These are phyloP conservation scores for Anguilla rostrata DNA, from an alignment of 2,113 vertebrate species.

Conservation along the genomic window DNA sequence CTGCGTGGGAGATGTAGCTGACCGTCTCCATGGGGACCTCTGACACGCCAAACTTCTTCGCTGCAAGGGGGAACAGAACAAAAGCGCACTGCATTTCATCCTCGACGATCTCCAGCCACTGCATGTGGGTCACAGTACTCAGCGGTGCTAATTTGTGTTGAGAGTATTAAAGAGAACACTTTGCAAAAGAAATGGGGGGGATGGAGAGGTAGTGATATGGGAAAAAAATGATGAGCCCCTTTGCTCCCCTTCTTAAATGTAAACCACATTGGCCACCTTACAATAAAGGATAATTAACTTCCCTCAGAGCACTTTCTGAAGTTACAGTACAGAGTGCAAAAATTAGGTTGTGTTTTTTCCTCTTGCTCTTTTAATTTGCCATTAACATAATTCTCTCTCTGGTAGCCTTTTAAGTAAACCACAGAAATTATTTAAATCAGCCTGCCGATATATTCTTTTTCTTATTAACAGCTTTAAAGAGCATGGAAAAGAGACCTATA, in stretches of 20 bases:
- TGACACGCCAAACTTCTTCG: constrained; percentile 80
- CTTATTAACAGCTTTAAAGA: constrained; percentile 55
- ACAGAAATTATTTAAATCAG: constrained; percentile 76
- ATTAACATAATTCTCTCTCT: constrained; percentile 72
- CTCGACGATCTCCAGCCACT: neutral
- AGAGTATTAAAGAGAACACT: constrained; percentile 10
- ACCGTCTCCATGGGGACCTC: constrained; percentile 81
- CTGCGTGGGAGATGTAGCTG: constrained; percentile 82
- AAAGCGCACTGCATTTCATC: neutral
- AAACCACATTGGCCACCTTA: constrained; percentile 54
- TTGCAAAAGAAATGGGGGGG: constrained; percentile 23
- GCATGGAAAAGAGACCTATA: constrained; percentile 51
- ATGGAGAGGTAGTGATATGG: neutral
- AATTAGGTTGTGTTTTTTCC: constrained; percentile 55
- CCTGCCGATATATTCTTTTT: constrained; percentile 56
- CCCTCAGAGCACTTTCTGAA: constrained; percentile 57
- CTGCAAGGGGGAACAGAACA: constrained; percentile 51
- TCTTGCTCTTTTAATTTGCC: constrained; percentile 65
- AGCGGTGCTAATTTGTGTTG: constrained; percentile 20
- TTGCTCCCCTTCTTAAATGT: neutral
- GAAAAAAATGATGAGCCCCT: constrained; percentile 15
- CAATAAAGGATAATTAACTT: constrained; percentile 62
- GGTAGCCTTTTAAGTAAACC: constrained; percentile 74
- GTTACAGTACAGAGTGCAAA: constrained; percentile 55
- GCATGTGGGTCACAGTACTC: constrained; percentile 18